Conservation (phyloP, 2,888 invertebrate genomes). For the Parnassius orleans region DNA sequence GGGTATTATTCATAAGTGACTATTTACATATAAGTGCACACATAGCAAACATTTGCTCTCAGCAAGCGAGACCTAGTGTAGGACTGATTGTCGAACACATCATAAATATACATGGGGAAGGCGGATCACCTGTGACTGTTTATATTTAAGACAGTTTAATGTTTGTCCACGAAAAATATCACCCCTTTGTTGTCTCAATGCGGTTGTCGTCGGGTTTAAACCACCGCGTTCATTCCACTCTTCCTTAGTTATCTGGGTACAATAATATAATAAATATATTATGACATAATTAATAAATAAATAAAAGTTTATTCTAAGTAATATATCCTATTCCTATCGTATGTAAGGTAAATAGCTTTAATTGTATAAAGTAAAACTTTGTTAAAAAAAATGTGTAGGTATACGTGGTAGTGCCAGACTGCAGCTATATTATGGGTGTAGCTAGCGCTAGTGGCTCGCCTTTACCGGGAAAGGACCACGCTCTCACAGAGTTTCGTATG, state of each 20-base stretch:
- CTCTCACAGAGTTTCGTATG: no score
- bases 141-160: slow-evolving; percentile 63
- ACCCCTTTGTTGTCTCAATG: slow-evolving; percentile 58
- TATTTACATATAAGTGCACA: slow-evolving; percentile 47
- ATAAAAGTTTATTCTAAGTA: no score
- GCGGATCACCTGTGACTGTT: slow-evolving; percentile 62
- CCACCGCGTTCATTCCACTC: slow-evolving; percentile 35
- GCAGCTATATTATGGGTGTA: no score
- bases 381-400: no score
- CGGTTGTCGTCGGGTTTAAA: slow-evolving; percentile 29
- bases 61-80: slow-evolving; percentile 59
- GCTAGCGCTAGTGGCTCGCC: no score
- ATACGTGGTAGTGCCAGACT: no score
- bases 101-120: slow-evolving; percentile 75
- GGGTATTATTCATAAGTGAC: slow-evolving; percentile 27
- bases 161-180: slow-evolving; percentile 75
- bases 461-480: no score
- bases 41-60: slow-evolving; percentile 60
- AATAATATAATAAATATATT: slow-evolving; percentile 15
- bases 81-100: slow-evolving; percentile 66
- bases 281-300: no score
- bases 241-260: slow-evolving; percentile 26
- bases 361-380: no score
- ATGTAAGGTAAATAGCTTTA: no score
- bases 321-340: no score